These are phyloP conservation scores for Helleia helle DNA, from an alignment of 2,888 invertebrate species.

Conservation along the genomic window DNA sequence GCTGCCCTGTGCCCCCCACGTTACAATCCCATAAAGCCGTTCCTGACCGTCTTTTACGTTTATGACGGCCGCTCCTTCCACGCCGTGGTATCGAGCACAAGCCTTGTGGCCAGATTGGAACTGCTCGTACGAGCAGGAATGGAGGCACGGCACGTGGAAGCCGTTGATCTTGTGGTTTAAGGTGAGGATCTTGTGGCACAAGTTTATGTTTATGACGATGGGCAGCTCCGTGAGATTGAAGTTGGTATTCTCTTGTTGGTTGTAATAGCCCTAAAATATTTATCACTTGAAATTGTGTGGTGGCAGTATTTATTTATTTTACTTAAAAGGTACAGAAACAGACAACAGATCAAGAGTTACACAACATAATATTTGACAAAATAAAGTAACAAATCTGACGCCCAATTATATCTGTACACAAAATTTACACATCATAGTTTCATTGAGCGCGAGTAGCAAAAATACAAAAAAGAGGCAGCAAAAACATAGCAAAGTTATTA, in stretches of 20 bases:
- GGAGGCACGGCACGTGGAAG: constrained; percentile 43
- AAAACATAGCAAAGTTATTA: no score
- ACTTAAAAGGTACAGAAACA: no score
- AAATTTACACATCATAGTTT: no score
- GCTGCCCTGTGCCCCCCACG: constrained; percentile 34
- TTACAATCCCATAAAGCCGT: constrained; percentile 39
- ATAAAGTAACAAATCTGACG: no score
- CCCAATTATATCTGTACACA: no score
- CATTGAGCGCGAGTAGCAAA: no score
- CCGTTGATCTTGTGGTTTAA: constrained; percentile 20
- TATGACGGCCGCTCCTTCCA: constrained; percentile 39
- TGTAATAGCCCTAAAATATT: not conserved
- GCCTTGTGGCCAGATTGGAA: constrained; percentile 14
- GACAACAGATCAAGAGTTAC: no score
- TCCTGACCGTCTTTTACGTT: constrained; percentile 23
- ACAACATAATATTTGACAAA: no score
- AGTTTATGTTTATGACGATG: constrained; percentile 27
- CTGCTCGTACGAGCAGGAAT: constrained; percentile 31
- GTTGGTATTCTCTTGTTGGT: constrained; percentile 13
- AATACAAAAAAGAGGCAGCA: no score
- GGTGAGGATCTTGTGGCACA: constrained; percentile 33
- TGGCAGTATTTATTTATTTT: no score
- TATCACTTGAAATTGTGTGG: no score
- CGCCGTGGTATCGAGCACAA: constrained; percentile 36
- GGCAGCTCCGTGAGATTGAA: constrained; percentile 30